Evolutionary conservation across 2,113 vertebrate species (phyloP).

Genomic region (Paedocypris sp.): DNA sequence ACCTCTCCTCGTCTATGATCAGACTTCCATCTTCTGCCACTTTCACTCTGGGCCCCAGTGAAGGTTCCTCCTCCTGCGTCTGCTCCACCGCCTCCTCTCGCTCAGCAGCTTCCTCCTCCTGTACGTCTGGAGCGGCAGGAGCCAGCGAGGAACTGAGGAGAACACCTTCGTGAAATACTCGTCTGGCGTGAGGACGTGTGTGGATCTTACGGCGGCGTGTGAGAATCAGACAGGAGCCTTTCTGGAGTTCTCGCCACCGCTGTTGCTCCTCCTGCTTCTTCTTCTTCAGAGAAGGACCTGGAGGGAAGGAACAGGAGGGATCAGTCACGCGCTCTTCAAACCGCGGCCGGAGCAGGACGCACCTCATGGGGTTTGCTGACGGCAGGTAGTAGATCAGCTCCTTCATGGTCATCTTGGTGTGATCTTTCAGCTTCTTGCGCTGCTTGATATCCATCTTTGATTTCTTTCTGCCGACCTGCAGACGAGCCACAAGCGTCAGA

Average conservation of each 20-base stretch:
- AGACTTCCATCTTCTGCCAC: conserved; percentile 94
- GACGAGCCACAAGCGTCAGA: neutral
- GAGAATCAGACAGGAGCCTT: conserved; percentile 50
- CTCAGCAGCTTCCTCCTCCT: neutral
- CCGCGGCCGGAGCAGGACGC: conserved; percentile 45
- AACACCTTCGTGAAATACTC: too few relatives aligned
- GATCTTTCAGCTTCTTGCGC: conserved; percentile 62
- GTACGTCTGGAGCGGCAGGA: neutral
- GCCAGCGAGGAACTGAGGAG: neutral
- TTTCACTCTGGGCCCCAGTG: conserved; percentile 86
- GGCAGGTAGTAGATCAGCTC: conserved; percentile 93
- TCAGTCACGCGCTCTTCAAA: neutral
- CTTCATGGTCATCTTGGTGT: conserved; percentile 94
- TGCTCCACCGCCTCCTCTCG: conserved; percentile 53
- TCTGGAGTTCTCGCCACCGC: conserved; percentile 60
- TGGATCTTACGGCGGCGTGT: conserved; percentile 71
- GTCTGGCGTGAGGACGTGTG: too few relatives aligned
- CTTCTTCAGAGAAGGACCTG: conserved; percentile 69
- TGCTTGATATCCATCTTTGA: conserved; percentile 47
- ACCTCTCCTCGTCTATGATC: conserved; percentile 97
- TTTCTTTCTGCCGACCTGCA: conserved; percentile 61
- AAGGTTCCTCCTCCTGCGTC: conserved; percentile 54
- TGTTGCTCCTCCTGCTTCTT: too few relatives aligned
- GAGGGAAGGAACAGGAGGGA: neutral
- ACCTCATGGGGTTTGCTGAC: conserved; percentile 87